These are phyloP conservation scores for Tragelaphus oryx DNA, from an alignment of 2,797 vertebrate genomes.

Conservation along the genomic window DNA sequence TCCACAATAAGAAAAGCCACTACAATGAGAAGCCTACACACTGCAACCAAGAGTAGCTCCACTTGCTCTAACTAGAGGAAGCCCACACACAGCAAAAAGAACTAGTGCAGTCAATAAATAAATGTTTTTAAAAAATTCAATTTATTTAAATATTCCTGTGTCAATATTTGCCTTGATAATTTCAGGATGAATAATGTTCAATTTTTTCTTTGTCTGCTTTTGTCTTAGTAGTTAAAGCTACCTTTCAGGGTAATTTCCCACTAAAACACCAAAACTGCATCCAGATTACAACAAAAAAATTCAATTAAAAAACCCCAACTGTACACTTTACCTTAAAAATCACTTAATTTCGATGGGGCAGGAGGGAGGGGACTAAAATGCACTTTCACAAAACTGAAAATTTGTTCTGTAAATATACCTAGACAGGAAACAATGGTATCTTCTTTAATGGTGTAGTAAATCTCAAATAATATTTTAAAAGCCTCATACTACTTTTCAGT, in stretches of 20 bases:
- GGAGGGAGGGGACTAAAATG: neutral
- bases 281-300: neutral
- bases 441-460: neutral
- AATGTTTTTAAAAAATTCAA: neutral
- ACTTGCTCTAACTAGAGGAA: neutral
- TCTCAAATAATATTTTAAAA: conserved; percentile 17
- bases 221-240: neutral
- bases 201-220: neutral
- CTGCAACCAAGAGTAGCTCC: no score
- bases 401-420: conserved; percentile 14
- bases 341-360: neutral
- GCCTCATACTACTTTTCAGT: neutral
- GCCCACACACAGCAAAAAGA: neutral
- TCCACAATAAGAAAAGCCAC: neutral
- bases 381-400: neutral
- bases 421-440: neutral
- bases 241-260: neutral
- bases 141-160: neutral
- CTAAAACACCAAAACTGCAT: neutral
- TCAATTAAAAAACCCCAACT: neutral
- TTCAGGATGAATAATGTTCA: conserved; percentile 4
- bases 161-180: neutral
- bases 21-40: no score
- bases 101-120: neutral
- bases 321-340: conserved; percentile 17